Conservation (phyloP, 2,888 invertebrate species). For the Andricus curvator region DNA sequence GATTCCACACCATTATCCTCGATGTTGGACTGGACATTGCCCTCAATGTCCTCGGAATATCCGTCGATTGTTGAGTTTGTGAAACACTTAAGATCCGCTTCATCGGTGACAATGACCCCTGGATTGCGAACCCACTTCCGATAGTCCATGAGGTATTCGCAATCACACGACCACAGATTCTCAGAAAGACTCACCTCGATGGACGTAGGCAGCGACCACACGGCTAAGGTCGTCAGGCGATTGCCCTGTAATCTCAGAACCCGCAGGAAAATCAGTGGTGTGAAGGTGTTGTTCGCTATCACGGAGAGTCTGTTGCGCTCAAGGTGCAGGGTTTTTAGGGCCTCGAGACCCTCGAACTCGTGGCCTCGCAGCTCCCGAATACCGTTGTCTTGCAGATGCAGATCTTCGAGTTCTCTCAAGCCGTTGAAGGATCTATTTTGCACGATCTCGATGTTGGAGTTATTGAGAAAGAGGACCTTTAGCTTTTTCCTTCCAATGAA, state of each 20-base stretch:
- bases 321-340: conserved; percentile 85
- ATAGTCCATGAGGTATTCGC: conserved; percentile 87
- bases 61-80: conserved; percentile 81
- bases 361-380: conserved; percentile 86
- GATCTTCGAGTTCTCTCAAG: conserved; percentile 86
- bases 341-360: conserved; percentile 89
- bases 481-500: conserved; percentile 91
- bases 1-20: conserved; percentile 68
- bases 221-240: conserved; percentile 83
- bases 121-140: conserved; percentile 88
- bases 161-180: conserved; percentile 92
- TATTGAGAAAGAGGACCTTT: conserved; percentile 87
- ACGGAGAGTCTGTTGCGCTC: conserved; percentile 86
- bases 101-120: conserved; percentile 83
- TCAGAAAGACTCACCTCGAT: conserved; percentile 84
- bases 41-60: conserved; percentile 76
- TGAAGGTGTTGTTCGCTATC: conserved; percentile 87
- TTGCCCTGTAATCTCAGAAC: conserved; percentile 87
- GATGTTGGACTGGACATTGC: conserved; percentile 80
- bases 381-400: conserved; percentile 88
- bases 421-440: conserved; percentile 92
- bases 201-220: conserved; percentile 85
- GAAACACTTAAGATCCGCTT: conserved; percentile 84
- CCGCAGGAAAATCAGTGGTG: conserved; percentile 83
- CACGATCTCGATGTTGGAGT: conserved; percentile 87